Base-by-base conservation (phyloP, 2,888 invertebrate genomes). In the Strigamia maritima region DNA sequence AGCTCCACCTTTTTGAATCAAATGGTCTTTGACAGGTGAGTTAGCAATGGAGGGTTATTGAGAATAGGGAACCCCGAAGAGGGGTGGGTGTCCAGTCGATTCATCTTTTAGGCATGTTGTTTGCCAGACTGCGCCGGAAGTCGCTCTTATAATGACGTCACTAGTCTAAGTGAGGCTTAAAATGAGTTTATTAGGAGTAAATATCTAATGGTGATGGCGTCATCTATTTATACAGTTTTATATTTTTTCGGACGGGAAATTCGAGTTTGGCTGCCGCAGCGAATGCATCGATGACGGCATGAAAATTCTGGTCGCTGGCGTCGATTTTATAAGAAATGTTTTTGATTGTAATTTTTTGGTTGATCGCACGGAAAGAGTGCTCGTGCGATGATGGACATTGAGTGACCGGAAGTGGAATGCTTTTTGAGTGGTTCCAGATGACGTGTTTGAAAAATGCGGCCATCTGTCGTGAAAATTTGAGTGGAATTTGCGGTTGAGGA, bases 381-480 rank as follows among this genome's bases (percentile, higher is more conserved):
- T n/a, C n/a, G n/a, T 40, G n/a, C n/a, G n/a, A n/a, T n/a, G n/a
- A 38, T 16, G 7, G 54, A 54, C 54, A 38, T 38, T 38, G 54
- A 54, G 19, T 54, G 54, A 54, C 54, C 54, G 54, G 54, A 54
- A 54, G 54, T 54, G 14, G 19, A 54, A 54, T 54, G 54, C 8
- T n/a, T 7, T 54, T 54, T 10, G 38, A 38, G 38, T 38, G 38
- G 38, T 38, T 38, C 4, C 54, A 19, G 19, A 54, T 54, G 54
- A 54, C 16, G 54, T 54, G n/a, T 10, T 54, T 19, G 54, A 14
- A 54, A 54, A 54, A n/a, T 7, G 16, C 16, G 54, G 10, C 54
- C 54, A 54, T 54, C 54, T 54, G 54, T 54, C 54, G 54, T 10
- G n/a, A 54, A 54, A 54, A 10, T 54, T 54, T 54, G 54, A 54